Conservation (phyloP, 2,113 vertebrate genomes). For the Psilopsiagon aurifrons region DNA sequence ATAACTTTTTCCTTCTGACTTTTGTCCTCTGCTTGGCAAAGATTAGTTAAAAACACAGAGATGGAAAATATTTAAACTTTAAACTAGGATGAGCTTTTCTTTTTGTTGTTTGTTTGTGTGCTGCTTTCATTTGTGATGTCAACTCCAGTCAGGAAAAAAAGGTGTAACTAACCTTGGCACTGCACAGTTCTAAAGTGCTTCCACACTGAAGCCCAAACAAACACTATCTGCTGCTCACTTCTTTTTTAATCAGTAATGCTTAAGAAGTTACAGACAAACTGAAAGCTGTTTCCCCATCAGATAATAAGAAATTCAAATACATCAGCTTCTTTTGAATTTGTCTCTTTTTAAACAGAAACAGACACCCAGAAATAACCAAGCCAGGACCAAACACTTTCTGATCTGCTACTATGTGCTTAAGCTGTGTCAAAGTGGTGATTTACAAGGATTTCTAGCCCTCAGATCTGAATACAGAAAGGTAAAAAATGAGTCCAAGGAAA, state of each 20-base stretch:
- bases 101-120: slow-evolving; percentile 41
- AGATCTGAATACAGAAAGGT: neutral
- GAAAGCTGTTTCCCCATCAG: neutral
- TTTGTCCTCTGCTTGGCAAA: slow-evolving; percentile 60
- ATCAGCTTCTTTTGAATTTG: neutral
- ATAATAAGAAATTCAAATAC: neutral
- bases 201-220: neutral
- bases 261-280: neutral
- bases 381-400: neutral
- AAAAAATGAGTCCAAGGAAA: slow-evolving; percentile 41
- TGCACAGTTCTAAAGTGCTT: neutral
- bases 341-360: neutral
- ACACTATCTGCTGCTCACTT: neutral
- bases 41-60: slow-evolving; percentile 17
- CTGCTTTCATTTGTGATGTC: slow-evolving; percentile 19
- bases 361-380: neutral
- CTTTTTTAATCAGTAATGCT: neutral
- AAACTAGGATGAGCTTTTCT: neutral
- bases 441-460: neutral
- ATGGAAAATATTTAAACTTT: slow-evolving; percentile 53
- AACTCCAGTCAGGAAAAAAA: neutral
- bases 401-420: neutral
- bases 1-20: slow-evolving; percentile 64
- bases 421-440: neutral
- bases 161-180: slow-evolving; percentile 21